These are phyloP conservation scores for Elegia similella DNA, from an alignment of 2,888 invertebrate species.

Conservation along the genomic window DNA sequence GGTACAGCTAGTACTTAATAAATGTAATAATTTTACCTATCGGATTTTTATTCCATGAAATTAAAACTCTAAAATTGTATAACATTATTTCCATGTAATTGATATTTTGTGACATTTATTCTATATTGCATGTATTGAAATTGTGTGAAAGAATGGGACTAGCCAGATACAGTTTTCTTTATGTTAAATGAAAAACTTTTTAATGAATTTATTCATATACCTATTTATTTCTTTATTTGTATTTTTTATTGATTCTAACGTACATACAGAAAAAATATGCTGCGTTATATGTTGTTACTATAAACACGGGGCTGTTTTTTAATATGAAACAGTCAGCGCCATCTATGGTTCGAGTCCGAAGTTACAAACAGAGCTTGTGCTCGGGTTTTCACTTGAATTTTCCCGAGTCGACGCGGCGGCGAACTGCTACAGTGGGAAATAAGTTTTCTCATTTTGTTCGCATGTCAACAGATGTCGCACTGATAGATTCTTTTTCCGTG, in stretches of 20 bases:
- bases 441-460: neutral
- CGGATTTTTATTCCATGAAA: no score
- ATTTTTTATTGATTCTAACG: neutral
- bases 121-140: no score
- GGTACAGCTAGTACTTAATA: no score
- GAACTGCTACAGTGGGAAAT: neutral
- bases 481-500: neutral
- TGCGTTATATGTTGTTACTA: neutral
- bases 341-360: constrained; percentile 21
- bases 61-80: no score
- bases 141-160: no score
- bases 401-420: neutral
- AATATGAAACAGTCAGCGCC: constrained; percentile 18
- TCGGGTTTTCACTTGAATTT: constrained; percentile 13
- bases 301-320: neutral
- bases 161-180: no score
- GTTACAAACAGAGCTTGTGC: constrained; percentile 16
- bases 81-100: no score
- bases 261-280: no score
- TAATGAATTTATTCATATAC: no score
- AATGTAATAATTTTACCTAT: no score
- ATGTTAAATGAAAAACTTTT: no score
- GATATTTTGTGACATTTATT: no score
- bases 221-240: neutral
- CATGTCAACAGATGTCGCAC: neutral